Evolutionary conservation across 1,140 invertebrate species (phyloP), one percentile per base, ranked within the genome.

Genomic region (Laodelphax striatellus): DNA sequence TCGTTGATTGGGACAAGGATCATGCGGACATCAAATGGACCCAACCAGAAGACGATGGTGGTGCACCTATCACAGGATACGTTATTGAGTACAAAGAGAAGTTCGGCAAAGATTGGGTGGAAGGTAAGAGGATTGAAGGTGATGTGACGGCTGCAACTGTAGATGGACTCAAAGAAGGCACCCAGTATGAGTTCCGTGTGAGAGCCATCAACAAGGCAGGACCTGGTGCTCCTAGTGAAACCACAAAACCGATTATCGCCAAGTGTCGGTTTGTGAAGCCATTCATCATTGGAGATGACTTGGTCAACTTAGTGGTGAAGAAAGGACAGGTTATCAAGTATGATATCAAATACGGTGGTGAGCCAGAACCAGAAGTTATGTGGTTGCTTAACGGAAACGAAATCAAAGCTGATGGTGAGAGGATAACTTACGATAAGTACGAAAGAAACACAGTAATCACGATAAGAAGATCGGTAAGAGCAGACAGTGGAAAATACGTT

Each of bases 231-330:
- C 92, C 94, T 5, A 96, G 92, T 68, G 90, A 97, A 63, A 83
- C 88, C 41, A 97, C 94, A 13, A 94, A 97, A 72, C 89, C 95
- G 52, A 91, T 97, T 62, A 88, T 95, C 68, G 94, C 94, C 55
- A 98, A 98, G 76, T 91, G 90, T 65, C 80, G 94, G 77, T 96
- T 94, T 68, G 92, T 97, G 4, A 95, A 94, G 67, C 93, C 94
- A 5, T 97, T 84, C 76, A 88, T 97, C 62, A 81, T 94, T 66
- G 92, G 92, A 16, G 88, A 94, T 65, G 85, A 82, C 46, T 74
- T 97, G 10, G 87, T 85, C 52, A 86, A 87, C 70, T 81, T 97
- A 44, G 87, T 94, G 5, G 85, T 97, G 2, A 97, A 97, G 70
- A 97, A 96, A 72, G 92, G 92, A 28, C 91, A 95, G 75, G 85